Evolutionary conservation across 2,888 invertebrate species (phyloP).

Genomic region (Isotomurus palustris): DNA sequence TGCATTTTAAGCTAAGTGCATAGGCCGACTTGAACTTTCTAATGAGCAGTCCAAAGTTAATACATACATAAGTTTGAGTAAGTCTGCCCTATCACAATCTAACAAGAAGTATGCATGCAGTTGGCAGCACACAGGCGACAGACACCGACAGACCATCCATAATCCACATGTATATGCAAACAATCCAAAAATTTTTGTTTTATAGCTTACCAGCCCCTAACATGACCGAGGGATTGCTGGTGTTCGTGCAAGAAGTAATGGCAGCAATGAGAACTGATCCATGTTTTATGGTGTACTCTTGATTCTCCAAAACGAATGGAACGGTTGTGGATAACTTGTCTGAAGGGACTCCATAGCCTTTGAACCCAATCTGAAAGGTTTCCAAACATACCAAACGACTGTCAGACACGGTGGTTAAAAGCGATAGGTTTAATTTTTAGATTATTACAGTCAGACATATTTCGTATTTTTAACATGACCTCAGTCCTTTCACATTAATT

Average conservation of each 20-base stretch:
- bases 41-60: too few species aligned
- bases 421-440: too few species aligned
- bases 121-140: too few species aligned
- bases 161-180: neutral
- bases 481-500: neutral
- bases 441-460: too few species aligned
- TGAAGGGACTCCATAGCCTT: slow-evolving; percentile 76
- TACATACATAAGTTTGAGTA: too few species aligned
- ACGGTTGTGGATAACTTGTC: slow-evolving; percentile 62
- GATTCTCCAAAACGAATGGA: slow-evolving; percentile 75
- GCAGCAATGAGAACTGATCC: slow-evolving; percentile 96
- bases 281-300: slow-evolving; percentile 72
- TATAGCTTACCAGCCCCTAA: slow-evolving; percentile 73
- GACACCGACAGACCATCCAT: too few species aligned
- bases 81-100: too few species aligned
- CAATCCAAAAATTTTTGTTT: neutral
- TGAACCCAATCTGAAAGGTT: slow-evolving; percentile 73
- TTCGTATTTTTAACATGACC: neutral
- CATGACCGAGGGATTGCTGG: slow-evolving; percentile 97
- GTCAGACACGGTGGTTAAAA: too few species aligned
- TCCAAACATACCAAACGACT: too few species aligned
- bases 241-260: slow-evolving; percentile 97
- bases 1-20: neutral
- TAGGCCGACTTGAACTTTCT: neutral
- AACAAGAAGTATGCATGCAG: too few species aligned